Evolutionary conservation across 2,797 vertebrate species (phyloP), one percentile per base, ranked within the genome.

Genomic region (Lophura swinhoii): DNA sequence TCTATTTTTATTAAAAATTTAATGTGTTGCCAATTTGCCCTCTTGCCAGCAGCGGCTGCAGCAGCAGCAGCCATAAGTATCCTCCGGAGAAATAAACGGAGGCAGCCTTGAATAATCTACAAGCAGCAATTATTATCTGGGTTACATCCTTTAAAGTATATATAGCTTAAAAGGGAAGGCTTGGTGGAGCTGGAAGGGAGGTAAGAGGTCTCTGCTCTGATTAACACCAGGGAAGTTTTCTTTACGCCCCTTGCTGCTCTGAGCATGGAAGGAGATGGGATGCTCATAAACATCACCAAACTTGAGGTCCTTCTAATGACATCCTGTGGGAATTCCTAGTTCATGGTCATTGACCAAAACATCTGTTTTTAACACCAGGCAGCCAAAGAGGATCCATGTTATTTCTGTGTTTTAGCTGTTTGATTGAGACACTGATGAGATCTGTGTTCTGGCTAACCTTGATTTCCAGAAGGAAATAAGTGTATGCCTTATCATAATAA

Each of bases 1-100:
- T 96, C 76, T 95, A 78, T 80, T 97, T 96, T 96, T 93, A 95
- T 96, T 94, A 94, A 92, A 97, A 92, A 67, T 48, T 41, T 89
- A 82, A 90, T 51, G 67, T 10, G 12, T 86, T 93, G 59, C 87
- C 88, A 82, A 69, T 87, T 96, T 91, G 82, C 87, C 91, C 91
- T 95, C 92, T 86, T 14, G 15, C 73, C 77, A 80, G 67, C 79
- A 89, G 82, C 18, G 35, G 88, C 44, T 58, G 43, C 63, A 64
- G 33, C 60, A 68, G 91, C 75, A 49, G 90, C 59, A 33, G 8
- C 60, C 1, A 2, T 85, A 94, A 96, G 94, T 83, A 96, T 93
- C 80, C 95, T 91, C 91, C 21, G 39, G 90, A 96, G 94, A 94
- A 97, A 96, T 60, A 92, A 94, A 39, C 66, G 43, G 64, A 96